Percentiles rank a stretch among this genome's conserved stretches.
These are phyloP conservation scores for Pharmacophagus antenor DNA, from an alignment of 2,888 invertebrate genomes.

Conservation along the genomic window DNA sequence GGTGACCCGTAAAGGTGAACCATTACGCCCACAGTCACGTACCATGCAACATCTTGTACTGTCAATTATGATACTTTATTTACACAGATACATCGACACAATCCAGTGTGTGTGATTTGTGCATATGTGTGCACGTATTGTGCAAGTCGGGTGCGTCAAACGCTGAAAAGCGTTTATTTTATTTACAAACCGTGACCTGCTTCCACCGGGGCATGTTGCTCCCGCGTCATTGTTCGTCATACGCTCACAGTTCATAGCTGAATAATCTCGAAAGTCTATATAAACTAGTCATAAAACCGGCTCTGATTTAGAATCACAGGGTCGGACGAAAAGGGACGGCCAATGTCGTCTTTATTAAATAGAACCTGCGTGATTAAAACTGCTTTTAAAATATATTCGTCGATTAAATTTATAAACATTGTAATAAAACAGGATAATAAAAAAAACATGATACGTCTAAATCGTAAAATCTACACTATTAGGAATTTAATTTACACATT, in stretches of 20 bases:
- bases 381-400: constrained; percentile 1
- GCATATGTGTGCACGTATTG: not conserved
- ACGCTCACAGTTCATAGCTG: constrained; percentile 17
- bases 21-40: constrained; percentile 18
- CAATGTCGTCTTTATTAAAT: constrained; percentile 13
- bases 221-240: constrained; percentile 24
- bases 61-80: constrained; percentile 9
- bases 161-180: constrained; percentile 40
- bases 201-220: constrained; percentile 40
- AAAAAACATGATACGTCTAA: not conserved
- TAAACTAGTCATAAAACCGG: constrained; percentile 22
- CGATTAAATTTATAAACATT: constrained; percentile 4
- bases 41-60: constrained; percentile 4
- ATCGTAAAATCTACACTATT: not conserved
- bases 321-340: constrained; percentile 11
- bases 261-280: constrained; percentile 20
- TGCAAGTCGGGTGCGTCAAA: constrained; percentile 29
- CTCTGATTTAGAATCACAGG: constrained; percentile 11
- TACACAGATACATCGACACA: constrained; percentile 5
- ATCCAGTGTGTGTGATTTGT: not conserved
- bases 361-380: constrained; percentile 1
- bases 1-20: constrained; percentile 23
- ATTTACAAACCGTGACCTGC: constrained; percentile 60
- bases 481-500: not conserved
- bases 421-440: not conserved